Evolutionary conservation across 2,888 invertebrate genomes (phyloP).

Genomic region (Prosopocoilus inquinatus): DNA sequence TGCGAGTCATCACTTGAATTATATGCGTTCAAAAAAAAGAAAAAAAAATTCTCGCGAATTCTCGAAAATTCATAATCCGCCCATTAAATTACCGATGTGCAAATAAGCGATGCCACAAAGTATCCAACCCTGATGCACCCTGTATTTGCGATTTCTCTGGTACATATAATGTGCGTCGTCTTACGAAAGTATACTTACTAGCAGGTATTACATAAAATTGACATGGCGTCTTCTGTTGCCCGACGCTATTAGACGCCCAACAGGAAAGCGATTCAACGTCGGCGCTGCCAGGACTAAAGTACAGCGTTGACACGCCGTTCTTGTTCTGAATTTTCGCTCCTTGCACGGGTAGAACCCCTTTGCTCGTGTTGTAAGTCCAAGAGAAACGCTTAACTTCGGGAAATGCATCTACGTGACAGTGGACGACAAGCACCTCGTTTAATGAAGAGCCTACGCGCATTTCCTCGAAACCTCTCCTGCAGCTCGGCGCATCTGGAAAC

Average conservation of each 20-base stretch:
- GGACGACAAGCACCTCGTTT: conserved; percentile 69
- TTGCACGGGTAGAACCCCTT: conserved; percentile 67
- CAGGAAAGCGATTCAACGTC: conserved; percentile 84
- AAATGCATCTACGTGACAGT: conserved; percentile 80
- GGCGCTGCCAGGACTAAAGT: conserved; percentile 54
- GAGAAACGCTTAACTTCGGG: conserved; percentile 72
- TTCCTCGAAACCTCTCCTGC: conserved; percentile 68
- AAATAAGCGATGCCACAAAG: too few species aligned
- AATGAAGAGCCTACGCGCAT: conserved; percentile 71
- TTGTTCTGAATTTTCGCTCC: conserved; percentile 58
- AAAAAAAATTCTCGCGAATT: too few species aligned
- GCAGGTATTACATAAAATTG: conserved; percentile 78
- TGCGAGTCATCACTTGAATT: too few species aligned
- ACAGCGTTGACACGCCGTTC: conserved; percentile 55
- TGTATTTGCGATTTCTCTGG: background rate
- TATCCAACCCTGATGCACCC: background rate
- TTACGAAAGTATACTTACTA: conserved; percentile 56
- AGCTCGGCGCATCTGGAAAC: conserved; percentile 70
- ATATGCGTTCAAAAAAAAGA: too few species aligned
- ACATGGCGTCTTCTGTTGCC: conserved; percentile 78
- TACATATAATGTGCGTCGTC: background rate
- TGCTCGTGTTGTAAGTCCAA: conserved; percentile 82
- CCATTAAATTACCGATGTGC: too few species aligned
- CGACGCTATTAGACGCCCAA: conserved; percentile 84
- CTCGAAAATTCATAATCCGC: too few species aligned